phyloP scores from a whole-genome alignment of 2,797 vertebrate genomes.

The Macroramphosus scolopax region DNA sequence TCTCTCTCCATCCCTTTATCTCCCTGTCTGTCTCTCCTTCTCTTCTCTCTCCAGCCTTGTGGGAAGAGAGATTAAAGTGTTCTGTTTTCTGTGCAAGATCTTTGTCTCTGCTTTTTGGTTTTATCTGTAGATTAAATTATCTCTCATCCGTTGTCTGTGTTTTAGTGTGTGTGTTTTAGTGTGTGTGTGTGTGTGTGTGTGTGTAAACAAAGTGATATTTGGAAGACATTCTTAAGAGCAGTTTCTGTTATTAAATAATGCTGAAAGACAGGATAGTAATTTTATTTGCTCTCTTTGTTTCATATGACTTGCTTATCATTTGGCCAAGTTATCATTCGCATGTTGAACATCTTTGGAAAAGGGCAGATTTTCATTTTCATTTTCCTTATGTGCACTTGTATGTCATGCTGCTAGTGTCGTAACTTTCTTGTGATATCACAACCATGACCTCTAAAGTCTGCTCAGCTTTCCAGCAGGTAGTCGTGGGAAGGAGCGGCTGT shows the following conservation, averaged over 20 bases:
- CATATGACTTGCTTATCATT: slow-evolving; percentile 11
- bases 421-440: slow-evolving; percentile 6
- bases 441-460: slow-evolving; percentile 15
- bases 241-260: slow-evolving; percentile 42
- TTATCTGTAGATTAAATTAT: slow-evolving; percentile 70
- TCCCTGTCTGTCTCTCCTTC: slow-evolving; percentile 40
- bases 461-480: slow-evolving; percentile 1
- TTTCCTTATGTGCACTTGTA: slow-evolving; percentile 9
- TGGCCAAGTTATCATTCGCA: not conserved
- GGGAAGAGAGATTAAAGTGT: slow-evolving; percentile 68
- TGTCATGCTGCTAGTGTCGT: slow-evolving; percentile 11
- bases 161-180: slow-evolving; percentile 34
- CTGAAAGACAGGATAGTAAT: slow-evolving; percentile 9
- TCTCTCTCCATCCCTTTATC: slow-evolving; percentile 44
- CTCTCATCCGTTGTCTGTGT: slow-evolving; percentile 53
- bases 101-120: slow-evolving; percentile 69
- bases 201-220: slow-evolving; percentile 56
- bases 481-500: slow-evolving; percentile 12
- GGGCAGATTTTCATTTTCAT: slow-evolving; percentile 1
- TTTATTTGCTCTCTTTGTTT: slow-evolving; percentile 23
- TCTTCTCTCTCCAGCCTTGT: slow-evolving; percentile 40
- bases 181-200: no score
- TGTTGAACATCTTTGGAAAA: not conserved
- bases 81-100: slow-evolving; percentile 72
- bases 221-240: slow-evolving; percentile 50